A percentile compares a stretch with the other conserved stretches of the same genome.
These are phyloP conservation scores for Heliconius cydno DNA, from an alignment of 2,888 invertebrate species.

Conservation along the genomic window DNA sequence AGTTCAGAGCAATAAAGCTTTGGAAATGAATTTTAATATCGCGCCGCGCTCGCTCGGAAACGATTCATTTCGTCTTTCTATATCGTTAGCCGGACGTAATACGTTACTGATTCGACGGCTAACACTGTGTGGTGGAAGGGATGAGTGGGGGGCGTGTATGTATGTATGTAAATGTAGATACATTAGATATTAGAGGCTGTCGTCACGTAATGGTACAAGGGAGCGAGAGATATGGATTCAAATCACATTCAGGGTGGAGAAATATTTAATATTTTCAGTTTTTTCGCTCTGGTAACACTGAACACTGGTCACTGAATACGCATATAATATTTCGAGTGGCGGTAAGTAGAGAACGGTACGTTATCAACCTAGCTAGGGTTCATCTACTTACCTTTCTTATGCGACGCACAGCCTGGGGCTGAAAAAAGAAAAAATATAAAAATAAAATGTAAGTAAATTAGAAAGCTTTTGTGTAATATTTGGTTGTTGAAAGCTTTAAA, in stretches of 20 bases:
- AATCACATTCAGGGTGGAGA: not conserved
- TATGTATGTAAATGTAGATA: not conserved
- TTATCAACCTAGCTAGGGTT: not conserved
- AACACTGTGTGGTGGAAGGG: conserved; percentile 26
- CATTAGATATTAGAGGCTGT: too few species aligned
- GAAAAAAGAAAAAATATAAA: not conserved
- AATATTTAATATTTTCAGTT: not conserved
- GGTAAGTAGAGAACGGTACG: not conserved
- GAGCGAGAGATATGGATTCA: not conserved
- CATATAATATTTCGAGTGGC: not conserved
- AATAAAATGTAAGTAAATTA: too few species aligned
- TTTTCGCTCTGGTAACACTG: not conserved
- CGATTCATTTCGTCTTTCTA: conserved; percentile 49
- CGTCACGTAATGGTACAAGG: too few species aligned
- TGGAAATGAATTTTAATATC: conserved; percentile 55
- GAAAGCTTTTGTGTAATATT: not conserved
- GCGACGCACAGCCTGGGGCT: too few species aligned
- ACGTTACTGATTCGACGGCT: conserved; percentile 46
- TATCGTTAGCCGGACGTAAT: conserved; percentile 48
- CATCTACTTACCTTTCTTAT: not conserved
- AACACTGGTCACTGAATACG: not conserved
- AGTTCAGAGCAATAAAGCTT: conserved; percentile 52
- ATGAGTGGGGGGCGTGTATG: conserved; percentile 17
- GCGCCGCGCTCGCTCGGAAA: conserved; percentile 40
- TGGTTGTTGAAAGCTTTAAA: not conserved